phyloP scores from a whole-genome alignment of 2,113 vertebrate genomes.

The Heterocephalus glaber region DNA sequence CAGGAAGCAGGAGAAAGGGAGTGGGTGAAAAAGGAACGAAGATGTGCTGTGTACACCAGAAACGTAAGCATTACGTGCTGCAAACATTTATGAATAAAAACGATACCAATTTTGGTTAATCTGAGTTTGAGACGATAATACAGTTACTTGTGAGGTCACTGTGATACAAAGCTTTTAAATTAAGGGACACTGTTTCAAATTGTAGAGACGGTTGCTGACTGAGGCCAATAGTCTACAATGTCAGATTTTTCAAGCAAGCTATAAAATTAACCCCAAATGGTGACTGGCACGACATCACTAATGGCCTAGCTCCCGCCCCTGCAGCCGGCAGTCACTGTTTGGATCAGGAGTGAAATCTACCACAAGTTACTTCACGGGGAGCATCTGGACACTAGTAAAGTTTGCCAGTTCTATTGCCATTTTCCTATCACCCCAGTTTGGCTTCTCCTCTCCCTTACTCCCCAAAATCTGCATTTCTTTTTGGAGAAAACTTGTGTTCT shows the following conservation, averaged over 20 bases:
- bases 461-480: not conserved
- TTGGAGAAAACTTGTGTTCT: not conserved
- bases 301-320: not conserved
- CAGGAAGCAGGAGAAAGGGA: not conserved
- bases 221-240: not conserved
- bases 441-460: not conserved
- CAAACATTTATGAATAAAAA: not conserved
- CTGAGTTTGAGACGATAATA: not conserved
- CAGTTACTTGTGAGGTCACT: not conserved
- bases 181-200: not conserved
- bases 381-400: not conserved
- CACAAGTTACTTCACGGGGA: not conserved
- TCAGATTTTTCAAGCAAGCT: not conserved
- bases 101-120: not conserved
- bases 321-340: not conserved
- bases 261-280: not conserved
- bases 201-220: not conserved
- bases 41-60: not conserved
- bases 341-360: not conserved
- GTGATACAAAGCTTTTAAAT: not conserved
- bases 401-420: not conserved
- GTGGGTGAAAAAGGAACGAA: not conserved
- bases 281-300: not conserved
- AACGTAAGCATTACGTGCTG: not conserved
- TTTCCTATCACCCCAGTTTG: not conserved